Evolutionary conservation across 2,888 invertebrate species (phyloP).

Genomic region (Synanthedon formicaeformis): DNA sequence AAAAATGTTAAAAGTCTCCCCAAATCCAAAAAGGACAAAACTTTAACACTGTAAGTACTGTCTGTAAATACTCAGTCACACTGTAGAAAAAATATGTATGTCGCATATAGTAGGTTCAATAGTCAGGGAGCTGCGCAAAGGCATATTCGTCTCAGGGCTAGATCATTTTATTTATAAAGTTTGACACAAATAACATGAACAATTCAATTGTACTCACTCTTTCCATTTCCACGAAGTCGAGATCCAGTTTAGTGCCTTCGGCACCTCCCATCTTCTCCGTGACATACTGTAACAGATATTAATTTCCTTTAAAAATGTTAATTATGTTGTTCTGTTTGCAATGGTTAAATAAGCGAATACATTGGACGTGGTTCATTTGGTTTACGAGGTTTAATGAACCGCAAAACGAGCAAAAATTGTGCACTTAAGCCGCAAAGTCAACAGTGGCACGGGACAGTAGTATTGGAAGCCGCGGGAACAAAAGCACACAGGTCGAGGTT

Average conservation of each 20-base stretch:
- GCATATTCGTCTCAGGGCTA: too few species aligned
- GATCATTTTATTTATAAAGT: neutral
- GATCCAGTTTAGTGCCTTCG: slow-evolving; percentile 98
- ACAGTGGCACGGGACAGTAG: neutral
- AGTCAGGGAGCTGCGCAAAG: too few species aligned
- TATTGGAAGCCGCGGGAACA: slow-evolving; percentile 22
- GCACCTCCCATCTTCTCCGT: slow-evolving; percentile 99
- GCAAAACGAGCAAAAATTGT: too few species aligned
- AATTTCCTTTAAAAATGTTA: neutral
- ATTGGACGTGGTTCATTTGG: neutral
- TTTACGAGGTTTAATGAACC: neutral
- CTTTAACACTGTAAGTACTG: too few species aligned
- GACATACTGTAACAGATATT: slow-evolving; percentile 81
- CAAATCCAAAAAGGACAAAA: too few species aligned
- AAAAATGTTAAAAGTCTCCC: too few species aligned
- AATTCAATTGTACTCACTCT: slow-evolving; percentile 75
- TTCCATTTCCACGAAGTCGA: slow-evolving; percentile 99
- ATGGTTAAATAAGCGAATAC: neutral
- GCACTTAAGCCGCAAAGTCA: neutral
- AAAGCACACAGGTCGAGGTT: slow-evolving; percentile 45
- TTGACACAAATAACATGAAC: neutral
- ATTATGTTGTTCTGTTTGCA: neutral
- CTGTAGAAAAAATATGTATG: too few species aligned
- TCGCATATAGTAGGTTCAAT: too few species aligned
- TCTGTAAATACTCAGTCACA: too few species aligned